These are phyloP conservation scores for Lottia gigantea DNA, from an alignment of 2,888 invertebrate species.

Conservation along the genomic window DNA sequence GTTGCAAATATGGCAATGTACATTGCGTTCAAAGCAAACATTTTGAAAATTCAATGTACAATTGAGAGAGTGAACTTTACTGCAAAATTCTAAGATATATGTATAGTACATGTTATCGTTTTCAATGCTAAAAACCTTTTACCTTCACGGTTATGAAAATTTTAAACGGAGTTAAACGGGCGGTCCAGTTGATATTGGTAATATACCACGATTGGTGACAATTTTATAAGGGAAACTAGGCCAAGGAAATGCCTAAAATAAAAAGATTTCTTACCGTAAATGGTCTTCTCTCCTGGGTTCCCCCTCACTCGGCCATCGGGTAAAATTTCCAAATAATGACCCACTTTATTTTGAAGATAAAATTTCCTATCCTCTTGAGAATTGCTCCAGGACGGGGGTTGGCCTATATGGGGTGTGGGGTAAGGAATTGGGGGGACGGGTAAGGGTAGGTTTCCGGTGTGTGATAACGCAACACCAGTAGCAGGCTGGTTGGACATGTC, in stretches of 20 bases:
- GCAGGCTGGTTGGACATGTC: neutral
- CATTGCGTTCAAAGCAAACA: no score
- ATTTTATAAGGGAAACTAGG: no score
- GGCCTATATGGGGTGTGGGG: neutral
- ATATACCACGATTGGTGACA: no score
- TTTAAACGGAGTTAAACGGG: no score
- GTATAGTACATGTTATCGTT: no score
- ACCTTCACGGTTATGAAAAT: no score
- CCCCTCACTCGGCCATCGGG: slow-evolving; percentile 14
- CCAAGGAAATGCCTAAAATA: neutral
- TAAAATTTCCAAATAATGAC: slow-evolving; percentile 14
- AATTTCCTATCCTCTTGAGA: neutral
- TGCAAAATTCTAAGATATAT: no score
- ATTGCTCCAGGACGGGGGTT: neutral
- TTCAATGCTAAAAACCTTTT: no score
- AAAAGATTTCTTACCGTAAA: slow-evolving; percentile 7
- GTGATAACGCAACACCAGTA: neutral
- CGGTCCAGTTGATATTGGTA: no score
- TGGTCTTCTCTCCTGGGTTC: slow-evolving; percentile 14
- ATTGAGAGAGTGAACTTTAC: no score
- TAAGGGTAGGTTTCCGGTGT: neutral
- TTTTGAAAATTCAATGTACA: no score
- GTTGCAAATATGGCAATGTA: no score
- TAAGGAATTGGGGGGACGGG: neutral
- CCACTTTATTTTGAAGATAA: slow-evolving; percentile 14